Evolutionary conservation across 2,888 invertebrate genomes (phyloP).

Genomic region (Epinotia demarniana): DNA sequence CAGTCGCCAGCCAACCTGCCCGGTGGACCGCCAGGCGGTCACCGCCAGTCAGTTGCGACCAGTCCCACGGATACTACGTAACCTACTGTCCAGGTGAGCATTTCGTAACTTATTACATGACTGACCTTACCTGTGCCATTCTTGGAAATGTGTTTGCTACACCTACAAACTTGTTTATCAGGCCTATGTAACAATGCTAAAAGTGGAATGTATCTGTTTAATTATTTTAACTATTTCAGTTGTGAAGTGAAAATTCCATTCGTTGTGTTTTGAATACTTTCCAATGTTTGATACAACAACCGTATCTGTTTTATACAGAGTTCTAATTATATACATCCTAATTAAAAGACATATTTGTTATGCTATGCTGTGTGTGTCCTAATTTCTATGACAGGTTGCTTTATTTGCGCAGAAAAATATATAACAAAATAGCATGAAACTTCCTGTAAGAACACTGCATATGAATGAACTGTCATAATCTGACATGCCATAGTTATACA

Average conservation of each 20-base stretch:
- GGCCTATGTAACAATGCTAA: conserved; percentile 14
- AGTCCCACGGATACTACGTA: conserved; percentile 96
- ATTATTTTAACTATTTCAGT: not conserved
- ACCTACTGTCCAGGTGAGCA: conserved; percentile 91
- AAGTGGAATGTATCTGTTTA: not conserved
- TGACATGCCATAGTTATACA: no score
- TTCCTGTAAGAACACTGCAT: no score
- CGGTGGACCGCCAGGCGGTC: conserved; percentile 95
- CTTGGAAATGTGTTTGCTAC: conserved; percentile 19
- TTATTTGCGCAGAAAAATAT: no score
- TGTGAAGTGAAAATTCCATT: not conserved
- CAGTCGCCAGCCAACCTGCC: conserved; percentile 96
- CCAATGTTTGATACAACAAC: no score
- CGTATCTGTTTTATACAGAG: no score
- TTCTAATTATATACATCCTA: no score
- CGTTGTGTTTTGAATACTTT: no score
- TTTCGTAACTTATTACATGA: conserved; percentile 53
- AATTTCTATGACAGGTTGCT: not conserved
- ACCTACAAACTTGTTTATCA: conserved; percentile 24
- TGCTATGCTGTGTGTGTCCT: not conserved
- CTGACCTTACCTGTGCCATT: conserved; percentile 38
- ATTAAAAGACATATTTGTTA: not conserved
- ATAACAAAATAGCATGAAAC: no score
- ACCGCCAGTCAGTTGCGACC: conserved; percentile 95
- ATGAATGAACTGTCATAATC: no score